These are phyloP conservation scores for Drosophila bocki DNA, from an alignment of 1,140 invertebrate genomes.

Conservation along the genomic window DNA sequence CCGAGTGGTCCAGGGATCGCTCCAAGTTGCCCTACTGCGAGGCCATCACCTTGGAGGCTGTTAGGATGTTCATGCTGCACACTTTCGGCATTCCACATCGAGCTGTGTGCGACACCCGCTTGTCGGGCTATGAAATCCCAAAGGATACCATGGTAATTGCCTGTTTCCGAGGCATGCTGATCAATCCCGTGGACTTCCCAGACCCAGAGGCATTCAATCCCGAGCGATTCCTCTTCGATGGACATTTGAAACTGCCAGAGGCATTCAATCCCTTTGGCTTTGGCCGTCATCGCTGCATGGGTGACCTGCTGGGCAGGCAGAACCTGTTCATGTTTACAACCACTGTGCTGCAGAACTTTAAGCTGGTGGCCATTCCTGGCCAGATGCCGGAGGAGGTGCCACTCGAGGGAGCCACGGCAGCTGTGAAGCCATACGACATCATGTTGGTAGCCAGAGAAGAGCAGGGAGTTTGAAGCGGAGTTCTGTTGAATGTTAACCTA, in stretches of 20 bases:
- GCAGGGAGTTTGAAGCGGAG: not conserved
- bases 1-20: slow-evolving; percentile 89
- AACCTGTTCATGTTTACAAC: slow-evolving; percentile 94
- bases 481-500: not conserved
- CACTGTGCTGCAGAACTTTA: slow-evolving; percentile 91
- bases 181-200: slow-evolving; percentile 89
- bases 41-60: slow-evolving; percentile 90
- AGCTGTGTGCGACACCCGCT: slow-evolving; percentile 89
- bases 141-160: slow-evolving; percentile 94
- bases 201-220: slow-evolving; percentile 89
- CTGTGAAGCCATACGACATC: slow-evolving; percentile 89
- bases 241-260: slow-evolving; percentile 89
- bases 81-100: slow-evolving; percentile 92
- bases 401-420: slow-evolving; percentile 90
- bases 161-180: slow-evolving; percentile 92
- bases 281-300: slow-evolving; percentile 94
- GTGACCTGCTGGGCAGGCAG: slow-evolving; percentile 92
- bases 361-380: slow-evolving; percentile 88
- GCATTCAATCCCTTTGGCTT: slow-evolving; percentile 92
- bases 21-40: slow-evolving; percentile 90
- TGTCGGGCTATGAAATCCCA: slow-evolving; percentile 91
- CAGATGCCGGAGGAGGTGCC: slow-evolving; percentile 88
- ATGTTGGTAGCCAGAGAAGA: slow-evolving; percentile 85
- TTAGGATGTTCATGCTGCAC: slow-evolving; percentile 92
- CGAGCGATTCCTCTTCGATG: slow-evolving; percentile 90